Conservation (phyloP, 2,113 vertebrate genomes). For the Epinephelus lanceolatus region DNA sequence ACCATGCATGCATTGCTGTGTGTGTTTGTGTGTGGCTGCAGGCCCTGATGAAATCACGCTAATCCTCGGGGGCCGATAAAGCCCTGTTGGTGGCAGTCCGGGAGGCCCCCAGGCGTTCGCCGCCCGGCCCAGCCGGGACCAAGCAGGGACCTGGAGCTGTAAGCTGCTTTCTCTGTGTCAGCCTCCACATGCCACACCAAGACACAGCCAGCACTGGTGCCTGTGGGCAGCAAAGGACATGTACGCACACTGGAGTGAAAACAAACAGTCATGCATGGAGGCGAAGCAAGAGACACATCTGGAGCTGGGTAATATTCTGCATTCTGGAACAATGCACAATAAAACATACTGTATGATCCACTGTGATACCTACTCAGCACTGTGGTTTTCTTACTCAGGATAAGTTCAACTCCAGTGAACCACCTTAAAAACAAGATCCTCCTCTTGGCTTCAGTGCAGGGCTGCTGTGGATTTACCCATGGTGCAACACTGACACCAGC, state of each 20-base stretch:
- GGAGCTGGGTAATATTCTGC: neutral
- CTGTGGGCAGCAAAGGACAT: constrained; percentile 3
- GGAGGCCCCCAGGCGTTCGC: constrained; percentile 70
- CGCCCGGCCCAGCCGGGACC: constrained; percentile 64
- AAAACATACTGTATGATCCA: neutral
- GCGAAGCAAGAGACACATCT: neutral
- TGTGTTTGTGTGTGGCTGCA: constrained; percentile 44
- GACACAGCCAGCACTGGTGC: constrained; percentile 63
- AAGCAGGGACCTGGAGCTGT: constrained; percentile 64
- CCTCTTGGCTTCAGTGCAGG: constrained; percentile 32
- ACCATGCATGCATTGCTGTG: constrained; percentile 36
- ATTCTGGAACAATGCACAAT: neutral
- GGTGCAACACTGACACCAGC: constrained; percentile 77
- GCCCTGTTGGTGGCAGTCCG: constrained; percentile 76
- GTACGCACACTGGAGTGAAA: constrained; percentile 2
- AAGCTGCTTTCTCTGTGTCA: constrained; percentile 84
- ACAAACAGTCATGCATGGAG: constrained; percentile 5
- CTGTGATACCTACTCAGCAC: neutral
- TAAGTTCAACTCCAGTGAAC: constrained; percentile 32
- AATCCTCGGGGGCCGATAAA: constrained; percentile 75
- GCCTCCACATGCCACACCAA: constrained; percentile 73
- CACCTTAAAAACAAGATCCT: constrained; percentile 82
- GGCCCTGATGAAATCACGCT: constrained; percentile 70
- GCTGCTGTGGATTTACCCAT: neutral
- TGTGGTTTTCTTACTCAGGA: neutral